phyloP scores from a whole-genome alignment of 2,888 invertebrate species.

The Salticus scenicus region DNA sequence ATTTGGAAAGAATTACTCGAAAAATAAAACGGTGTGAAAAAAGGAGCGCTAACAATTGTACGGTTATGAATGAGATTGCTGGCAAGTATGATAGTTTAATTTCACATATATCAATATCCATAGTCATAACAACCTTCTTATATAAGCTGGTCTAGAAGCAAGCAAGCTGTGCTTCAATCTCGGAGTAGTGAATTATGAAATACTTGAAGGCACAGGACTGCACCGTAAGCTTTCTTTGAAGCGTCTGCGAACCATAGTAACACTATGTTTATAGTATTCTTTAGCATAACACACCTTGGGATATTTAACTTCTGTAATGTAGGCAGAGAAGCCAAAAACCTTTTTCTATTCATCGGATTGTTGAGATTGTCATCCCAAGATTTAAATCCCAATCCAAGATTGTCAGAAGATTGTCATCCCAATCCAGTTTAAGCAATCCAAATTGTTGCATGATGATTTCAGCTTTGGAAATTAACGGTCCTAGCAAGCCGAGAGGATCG shows the following conservation, averaged over 20 bases:
- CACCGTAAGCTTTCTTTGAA: neutral
- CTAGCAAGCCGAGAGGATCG: neutral
- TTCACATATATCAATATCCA: neutral
- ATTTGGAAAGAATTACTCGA: no score
- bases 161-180: no score
- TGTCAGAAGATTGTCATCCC: no score
- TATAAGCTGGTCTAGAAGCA: slow-evolving; percentile 23
- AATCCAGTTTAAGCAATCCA: no score
- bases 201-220: neutral
- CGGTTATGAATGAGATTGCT: no score
- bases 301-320: neutral
- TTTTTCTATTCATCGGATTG: neutral
- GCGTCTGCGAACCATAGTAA: slow-evolving; percentile 1
- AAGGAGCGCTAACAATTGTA: no score
- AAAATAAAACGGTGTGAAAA: no score
- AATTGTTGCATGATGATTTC: slow-evolving; percentile 23
- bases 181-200: neutral
- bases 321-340: slow-evolving; percentile 2
- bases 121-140: neutral
- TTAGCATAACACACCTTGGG: neutral
- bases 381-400: no score
- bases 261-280: neutral
- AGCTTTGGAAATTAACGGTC: slow-evolving; percentile 5
- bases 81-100: neutral
- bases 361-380: no score